These are phyloP conservation scores for Carlito syrichta DNA, from an alignment of 2,113 vertebrate genomes.

Conservation along the genomic window DNA sequence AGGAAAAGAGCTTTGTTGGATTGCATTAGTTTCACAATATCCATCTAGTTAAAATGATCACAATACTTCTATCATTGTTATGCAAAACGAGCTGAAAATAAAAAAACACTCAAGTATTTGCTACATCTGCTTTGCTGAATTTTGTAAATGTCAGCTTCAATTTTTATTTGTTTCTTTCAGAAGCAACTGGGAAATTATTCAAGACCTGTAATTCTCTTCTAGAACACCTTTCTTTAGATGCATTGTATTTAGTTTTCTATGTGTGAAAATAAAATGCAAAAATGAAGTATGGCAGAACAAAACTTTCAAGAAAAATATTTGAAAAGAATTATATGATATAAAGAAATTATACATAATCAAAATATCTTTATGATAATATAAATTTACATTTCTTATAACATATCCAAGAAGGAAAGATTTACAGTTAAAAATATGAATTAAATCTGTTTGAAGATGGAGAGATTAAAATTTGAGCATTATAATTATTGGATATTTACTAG, in stretches of 20 bases:
- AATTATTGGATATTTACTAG: background rate
- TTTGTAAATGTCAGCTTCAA: background rate
- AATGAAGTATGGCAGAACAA: background rate
- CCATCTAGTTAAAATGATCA: no score
- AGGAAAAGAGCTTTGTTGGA: background rate
- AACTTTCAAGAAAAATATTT: background rate
- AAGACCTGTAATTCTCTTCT: background rate
- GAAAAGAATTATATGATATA: background rate
- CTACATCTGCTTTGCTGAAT: background rate
- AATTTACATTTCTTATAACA: background rate
- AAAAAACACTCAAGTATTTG: background rate
- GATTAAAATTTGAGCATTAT: background rate
- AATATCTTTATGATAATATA: background rate
- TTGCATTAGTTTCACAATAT: no score
- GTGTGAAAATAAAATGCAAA: background rate
- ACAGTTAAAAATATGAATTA: background rate
- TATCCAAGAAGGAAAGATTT: background rate
- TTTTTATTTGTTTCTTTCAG: conserved; percentile 24
- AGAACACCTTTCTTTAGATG: background rate
- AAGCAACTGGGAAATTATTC: background rate
- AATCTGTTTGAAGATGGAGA: background rate
- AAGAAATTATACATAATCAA: background rate
- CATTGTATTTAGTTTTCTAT: background rate
- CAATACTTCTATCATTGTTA: rapidly evolving
- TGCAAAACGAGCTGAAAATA: background rate